Base-by-base conservation (phyloP, 1,140 invertebrate genomes). In the Sipha flava region DNA sequence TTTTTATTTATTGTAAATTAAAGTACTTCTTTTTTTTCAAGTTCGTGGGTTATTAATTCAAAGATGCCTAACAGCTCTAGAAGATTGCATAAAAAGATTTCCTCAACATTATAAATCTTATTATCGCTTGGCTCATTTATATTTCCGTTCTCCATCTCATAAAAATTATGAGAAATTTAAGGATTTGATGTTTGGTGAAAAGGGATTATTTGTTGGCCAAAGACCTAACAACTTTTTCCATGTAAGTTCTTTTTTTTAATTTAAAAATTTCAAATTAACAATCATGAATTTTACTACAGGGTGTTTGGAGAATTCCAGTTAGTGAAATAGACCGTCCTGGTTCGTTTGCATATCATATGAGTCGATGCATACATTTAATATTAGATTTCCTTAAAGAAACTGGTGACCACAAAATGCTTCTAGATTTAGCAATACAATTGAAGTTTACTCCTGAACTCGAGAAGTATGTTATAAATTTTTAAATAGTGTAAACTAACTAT, bases 81-180 rank as follows among this genome's bases (percentile, higher is more conserved):
- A 95, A 86, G 89, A 94, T 81, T 97, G 95, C 85, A 88, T 95
- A 5, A 88, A 89, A 64, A 87, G 95, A 52, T 96, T 96, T 86
- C 91, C 94, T 0, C 92, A 94, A 82, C 95, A 98, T 87, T 97
- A 97, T 85, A 98, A 98, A 86, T 93, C 95, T 0, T 87, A 95
- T 34, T 97, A 96, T 85, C 89, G 95, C 81, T 85, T 98, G 37
- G 92, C 94, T 2, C 90, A 96, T 85, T 92, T 94, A 83, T 95
- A 92, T 85, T 93, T 92, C 84, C 88, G 92, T 80, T 93, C 92
- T 29, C 88, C 90, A 83, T 86, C 87, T 57, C 87, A 89, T 57
- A 91, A 90, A 84, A 89, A 93, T 84, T 87, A 91, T 37, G 86
- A 87, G 79, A 90, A 90, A 84, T 91, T 91, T 81, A 88, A 90